phyloP scores from a whole-genome alignment of 1,140 invertebrate genomes.

The Drosophila triauraria region DNA sequence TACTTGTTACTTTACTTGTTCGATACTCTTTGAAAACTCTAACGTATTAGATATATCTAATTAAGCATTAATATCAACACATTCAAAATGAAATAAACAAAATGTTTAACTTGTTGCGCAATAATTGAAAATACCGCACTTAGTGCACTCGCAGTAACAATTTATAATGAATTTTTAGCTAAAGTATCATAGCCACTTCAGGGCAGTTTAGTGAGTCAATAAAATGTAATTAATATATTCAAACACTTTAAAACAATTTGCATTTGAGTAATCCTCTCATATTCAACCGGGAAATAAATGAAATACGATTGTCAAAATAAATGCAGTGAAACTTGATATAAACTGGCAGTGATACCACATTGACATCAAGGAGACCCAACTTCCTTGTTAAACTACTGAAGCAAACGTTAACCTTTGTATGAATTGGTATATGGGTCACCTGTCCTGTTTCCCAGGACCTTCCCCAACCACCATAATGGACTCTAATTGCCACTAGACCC shows the following conservation, averaged over 20 bases:
- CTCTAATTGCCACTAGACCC: conserved; percentile 10
- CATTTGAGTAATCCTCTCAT: too few relatives aligned
- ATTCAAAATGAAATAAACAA: background rate
- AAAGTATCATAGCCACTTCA: background rate
- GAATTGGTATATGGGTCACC: background rate
- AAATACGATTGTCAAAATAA: background rate
- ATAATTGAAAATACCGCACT: background rate
- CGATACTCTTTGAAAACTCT: background rate
- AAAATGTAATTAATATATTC: background rate
- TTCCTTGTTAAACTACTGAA: background rate
- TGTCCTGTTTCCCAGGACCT: conserved; percentile 24
- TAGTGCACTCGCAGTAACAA: background rate
- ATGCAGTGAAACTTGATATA: background rate
- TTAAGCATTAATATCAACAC: background rate
- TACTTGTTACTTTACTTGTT: too few relatives aligned
- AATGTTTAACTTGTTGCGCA: background rate
- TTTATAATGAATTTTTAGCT: background rate
- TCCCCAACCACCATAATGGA: conserved; percentile 7
- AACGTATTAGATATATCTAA: background rate
- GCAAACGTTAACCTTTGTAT: background rate
- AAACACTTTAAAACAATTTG: background rate
- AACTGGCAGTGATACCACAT: background rate
- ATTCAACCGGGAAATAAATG: background rate
- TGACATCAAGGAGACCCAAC: too few relatives aligned
- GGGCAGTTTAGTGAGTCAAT: background rate